phyloP scores from a whole-genome alignment of 2,113 vertebrate genomes.

The Festucalex cinctus region DNA sequence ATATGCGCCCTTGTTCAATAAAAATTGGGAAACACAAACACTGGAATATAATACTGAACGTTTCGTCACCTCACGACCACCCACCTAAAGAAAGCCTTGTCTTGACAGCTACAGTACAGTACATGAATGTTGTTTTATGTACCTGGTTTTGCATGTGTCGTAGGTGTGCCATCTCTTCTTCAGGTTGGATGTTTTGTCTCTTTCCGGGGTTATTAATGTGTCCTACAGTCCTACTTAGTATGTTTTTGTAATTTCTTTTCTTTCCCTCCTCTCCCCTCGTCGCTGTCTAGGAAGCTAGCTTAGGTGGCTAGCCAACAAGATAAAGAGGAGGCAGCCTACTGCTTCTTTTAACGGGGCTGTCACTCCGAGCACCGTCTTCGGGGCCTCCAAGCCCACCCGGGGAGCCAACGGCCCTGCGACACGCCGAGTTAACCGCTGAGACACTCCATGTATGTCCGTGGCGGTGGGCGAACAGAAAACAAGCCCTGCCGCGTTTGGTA shows the following conservation, averaged over 20 bases:
- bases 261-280: slow-evolving; percentile 22
- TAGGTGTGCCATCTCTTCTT: slow-evolving; percentile 73
- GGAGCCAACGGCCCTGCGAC: slow-evolving; percentile 48
- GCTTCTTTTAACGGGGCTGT: slow-evolving; percentile 60
- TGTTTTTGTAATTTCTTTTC: neutral
- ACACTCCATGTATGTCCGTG: slow-evolving; percentile 56
- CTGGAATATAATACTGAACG: neutral
- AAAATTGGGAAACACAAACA: neutral
- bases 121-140: slow-evolving; percentile 24
- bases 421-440: slow-evolving; percentile 45
- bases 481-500: slow-evolving; percentile 48
- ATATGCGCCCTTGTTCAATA: neutral
- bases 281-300: slow-evolving; percentile 57
- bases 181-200: slow-evolving; percentile 37
- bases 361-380: slow-evolving; percentile 66
- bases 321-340: slow-evolving; percentile 60
- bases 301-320: slow-evolving; percentile 56
- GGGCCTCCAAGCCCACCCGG: slow-evolving; percentile 58
- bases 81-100: slow-evolving; percentile 42
- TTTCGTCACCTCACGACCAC: slow-evolving; percentile 2
- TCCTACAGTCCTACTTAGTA: slow-evolving; percentile 33
- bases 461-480: neutral
- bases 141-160: slow-evolving; percentile 76
- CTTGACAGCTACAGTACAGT: slow-evolving; percentile 38
- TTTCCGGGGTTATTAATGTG: slow-evolving; percentile 26